phyloP scores from a whole-genome alignment of 1,140 invertebrate genomes.

The Halictus rubicundus region DNA sequence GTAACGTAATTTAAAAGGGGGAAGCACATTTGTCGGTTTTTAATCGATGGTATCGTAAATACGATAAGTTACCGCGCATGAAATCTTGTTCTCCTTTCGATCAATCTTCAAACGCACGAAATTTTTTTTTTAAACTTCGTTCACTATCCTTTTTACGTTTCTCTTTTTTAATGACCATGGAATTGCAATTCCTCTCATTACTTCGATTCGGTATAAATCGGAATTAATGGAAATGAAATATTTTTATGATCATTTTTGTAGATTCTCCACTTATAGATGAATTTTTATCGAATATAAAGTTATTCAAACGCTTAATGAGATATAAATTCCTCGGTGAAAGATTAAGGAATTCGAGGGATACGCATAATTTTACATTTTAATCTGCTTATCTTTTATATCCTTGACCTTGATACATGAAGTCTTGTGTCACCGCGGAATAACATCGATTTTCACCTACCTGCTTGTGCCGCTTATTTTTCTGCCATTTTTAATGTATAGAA shows the following conservation, averaged over 20 bases:
- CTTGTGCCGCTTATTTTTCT: neutral
- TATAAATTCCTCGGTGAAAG: neutral
- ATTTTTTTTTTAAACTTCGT: neutral
- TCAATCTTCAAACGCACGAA: neutral
- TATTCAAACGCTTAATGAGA: neutral
- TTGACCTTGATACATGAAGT: neutral
- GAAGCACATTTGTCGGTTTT: neutral
- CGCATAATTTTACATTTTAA: neutral
- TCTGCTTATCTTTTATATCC: neutral
- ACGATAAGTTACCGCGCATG: neutral
- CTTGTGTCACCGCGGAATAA: neutral
- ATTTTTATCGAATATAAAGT: neutral
- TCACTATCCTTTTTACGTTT: neutral
- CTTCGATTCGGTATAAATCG: neutral
- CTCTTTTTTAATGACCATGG: neutral
- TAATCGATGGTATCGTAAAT: neutral
- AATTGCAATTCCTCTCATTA: neutral
- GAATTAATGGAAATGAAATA: neutral
- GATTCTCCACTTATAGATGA: neutral
- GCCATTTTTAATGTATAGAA: no score
- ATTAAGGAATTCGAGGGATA: neutral
- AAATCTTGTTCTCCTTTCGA: neutral
- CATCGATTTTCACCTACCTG: neutral
- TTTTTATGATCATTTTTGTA: neutral
- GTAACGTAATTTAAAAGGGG: slow-evolving; percentile 12